phyloP scores from a whole-genome alignment of 2,888 invertebrate species.

The Hermaeophaga mercurialis region DNA sequence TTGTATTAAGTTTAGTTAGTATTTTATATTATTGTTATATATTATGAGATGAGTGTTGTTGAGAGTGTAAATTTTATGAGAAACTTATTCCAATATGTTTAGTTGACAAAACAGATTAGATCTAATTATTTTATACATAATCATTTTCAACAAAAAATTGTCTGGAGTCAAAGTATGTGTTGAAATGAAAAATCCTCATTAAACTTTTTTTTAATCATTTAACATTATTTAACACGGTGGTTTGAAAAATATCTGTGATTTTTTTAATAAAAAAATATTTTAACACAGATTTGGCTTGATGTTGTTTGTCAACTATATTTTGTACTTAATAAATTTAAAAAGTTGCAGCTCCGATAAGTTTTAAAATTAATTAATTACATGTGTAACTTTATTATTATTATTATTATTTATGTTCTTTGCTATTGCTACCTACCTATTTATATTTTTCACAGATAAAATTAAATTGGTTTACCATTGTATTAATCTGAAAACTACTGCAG shows the following conservation, averaged over 20 bases:
- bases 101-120: slow-evolving; percentile 4
- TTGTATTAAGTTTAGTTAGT: slow-evolving; percentile 30
- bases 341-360: slow-evolving; percentile 22
- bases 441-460: slow-evolving; percentile 12
- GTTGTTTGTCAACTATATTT: slow-evolving; percentile 1
- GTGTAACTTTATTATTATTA: slow-evolving; percentile 24
- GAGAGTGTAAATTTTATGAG: slow-evolving; percentile 31
- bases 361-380: slow-evolving; percentile 17
- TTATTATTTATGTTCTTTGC: slow-evolving; percentile 23
- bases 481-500: slow-evolving; percentile 24
- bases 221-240: background rate
- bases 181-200: background rate
- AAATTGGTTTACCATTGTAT: slow-evolving; percentile 23
- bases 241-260: background rate
- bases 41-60: slow-evolving; percentile 26
- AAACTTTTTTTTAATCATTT: background rate
- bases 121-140: background rate
- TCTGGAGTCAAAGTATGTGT: background rate
- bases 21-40: slow-evolving; percentile 34
- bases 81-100: slow-evolving; percentile 22
- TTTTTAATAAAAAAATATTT: background rate
- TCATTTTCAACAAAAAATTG: background rate
- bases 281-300: background rate
- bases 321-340: slow-evolving; percentile 26
- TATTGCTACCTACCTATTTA: slow-evolving; percentile 22